Conservation (phyloP, 2,113 vertebrate genomes). For the Dipodomys merriami region DNA sequence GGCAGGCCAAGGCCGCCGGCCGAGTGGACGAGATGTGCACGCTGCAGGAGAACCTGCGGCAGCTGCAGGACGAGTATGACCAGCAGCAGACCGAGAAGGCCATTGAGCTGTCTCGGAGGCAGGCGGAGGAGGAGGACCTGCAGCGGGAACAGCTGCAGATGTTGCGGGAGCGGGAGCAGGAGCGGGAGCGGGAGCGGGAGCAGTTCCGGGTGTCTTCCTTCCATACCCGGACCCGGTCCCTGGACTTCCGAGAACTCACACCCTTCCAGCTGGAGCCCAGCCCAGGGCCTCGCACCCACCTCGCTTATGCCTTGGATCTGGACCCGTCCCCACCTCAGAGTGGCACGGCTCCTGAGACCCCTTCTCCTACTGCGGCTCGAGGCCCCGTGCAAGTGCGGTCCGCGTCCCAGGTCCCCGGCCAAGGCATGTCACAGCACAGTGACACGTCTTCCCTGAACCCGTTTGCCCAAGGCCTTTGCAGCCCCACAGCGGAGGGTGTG, state of each 20-base stretch:
- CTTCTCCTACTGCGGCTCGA: constrained; percentile 74
- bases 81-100: constrained; percentile 94
- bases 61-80: constrained; percentile 96
- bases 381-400: constrained; percentile 78
- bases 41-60: constrained; percentile 95
- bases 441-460: constrained; percentile 87
- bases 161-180: constrained; percentile 87
- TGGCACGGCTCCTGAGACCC: constrained; percentile 65
- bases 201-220: constrained; percentile 79
- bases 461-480: constrained; percentile 88
- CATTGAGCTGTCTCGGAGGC: constrained; percentile 92
- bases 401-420: constrained; percentile 74
- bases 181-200: constrained; percentile 83
- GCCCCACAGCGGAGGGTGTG: constrained; percentile 84
- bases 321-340: constrained; percentile 72
- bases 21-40: constrained; percentile 91
- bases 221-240: constrained; percentile 82
- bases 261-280: constrained; percentile 73
- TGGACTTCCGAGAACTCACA: constrained; percentile 85
- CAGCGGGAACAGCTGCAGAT: constrained; percentile 91
- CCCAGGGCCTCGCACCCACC: constrained; percentile 69
- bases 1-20: constrained; percentile 92
- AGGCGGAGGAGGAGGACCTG: constrained; percentile 92
- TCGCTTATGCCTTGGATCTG: constrained; percentile 78
- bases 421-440: constrained; percentile 77